These are phyloP conservation scores for Ascaphus truei DNA, from an alignment of 2,113 vertebrate species.

Conservation along the genomic window DNA sequence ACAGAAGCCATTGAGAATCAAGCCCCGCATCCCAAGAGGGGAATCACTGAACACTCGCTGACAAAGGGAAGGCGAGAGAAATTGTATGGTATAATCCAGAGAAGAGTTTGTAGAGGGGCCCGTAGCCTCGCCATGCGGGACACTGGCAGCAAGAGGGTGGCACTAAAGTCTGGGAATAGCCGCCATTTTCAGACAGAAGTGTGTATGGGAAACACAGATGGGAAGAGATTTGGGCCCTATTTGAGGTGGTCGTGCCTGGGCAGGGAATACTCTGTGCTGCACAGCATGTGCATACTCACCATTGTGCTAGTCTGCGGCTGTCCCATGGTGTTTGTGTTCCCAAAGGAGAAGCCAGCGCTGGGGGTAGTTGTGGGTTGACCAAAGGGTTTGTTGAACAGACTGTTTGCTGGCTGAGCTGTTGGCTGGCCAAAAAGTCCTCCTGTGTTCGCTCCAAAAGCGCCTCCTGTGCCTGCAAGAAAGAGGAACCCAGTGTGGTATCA, in stretches of 20 bases:
- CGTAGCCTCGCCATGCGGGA: too few species aligned
- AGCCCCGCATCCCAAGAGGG: too few species aligned
- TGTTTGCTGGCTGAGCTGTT: slow-evolving; percentile 53
- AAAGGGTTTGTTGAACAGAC: slow-evolving; percentile 87
- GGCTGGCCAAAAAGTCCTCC: slow-evolving; percentile 78
- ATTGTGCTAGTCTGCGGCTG: slow-evolving; percentile 85
- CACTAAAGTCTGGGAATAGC: too few species aligned
- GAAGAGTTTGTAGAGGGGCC: neutral
- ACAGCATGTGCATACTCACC: slow-evolving; percentile 58
- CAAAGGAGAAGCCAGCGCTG: slow-evolving; percentile 84
- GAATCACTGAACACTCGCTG: neutral
- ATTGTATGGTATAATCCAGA: neutral
- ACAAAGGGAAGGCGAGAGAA: too few species aligned
- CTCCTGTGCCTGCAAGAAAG: slow-evolving; percentile 62
- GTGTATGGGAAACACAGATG: too few species aligned
- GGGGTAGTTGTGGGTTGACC: slow-evolving; percentile 78
- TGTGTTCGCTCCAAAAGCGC: slow-evolving; percentile 74
- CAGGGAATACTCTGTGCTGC: too few species aligned
- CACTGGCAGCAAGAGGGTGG: too few species aligned
- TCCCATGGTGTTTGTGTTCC: slow-evolving; percentile 76
- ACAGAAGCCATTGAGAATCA: too few species aligned
- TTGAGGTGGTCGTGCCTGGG: too few species aligned
- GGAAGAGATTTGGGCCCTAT: too few species aligned
- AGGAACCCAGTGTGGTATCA: neutral
- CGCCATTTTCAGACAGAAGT: too few species aligned